A percentile compares a stretch with the other conserved stretches of the same genome.
phyloP scores from a whole-genome alignment of 2,113 vertebrate genomes.

The Halcyon malimbica region DNA sequence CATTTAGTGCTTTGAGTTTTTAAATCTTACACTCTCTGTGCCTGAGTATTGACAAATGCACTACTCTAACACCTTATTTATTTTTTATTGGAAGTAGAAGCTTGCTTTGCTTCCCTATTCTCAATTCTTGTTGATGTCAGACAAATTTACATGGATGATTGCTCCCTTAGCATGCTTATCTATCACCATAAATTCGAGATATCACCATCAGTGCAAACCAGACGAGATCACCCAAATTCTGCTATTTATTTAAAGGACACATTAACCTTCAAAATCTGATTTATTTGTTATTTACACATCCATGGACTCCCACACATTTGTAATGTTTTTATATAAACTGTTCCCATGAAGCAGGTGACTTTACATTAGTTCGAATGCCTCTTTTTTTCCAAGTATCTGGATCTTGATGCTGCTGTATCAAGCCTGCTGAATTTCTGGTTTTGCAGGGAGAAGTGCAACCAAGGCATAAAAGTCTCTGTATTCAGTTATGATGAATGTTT shows the following conservation, averaged over 20 bases:
- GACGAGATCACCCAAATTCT: background rate
- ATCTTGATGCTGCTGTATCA: background rate
- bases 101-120: background rate
- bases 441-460: background rate
- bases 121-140: conserved; percentile 29
- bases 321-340: background rate
- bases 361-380: background rate
- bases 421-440: background rate
- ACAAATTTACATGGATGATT: conserved; percentile 58
- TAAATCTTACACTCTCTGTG: background rate
- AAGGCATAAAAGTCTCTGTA: background rate
- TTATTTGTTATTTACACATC: conserved; percentile 43
- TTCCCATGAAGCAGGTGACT: background rate
- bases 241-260: conserved; percentile 7
- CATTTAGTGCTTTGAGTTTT: background rate
- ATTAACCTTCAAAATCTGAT: conserved; percentile 34
- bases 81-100: conserved; percentile 6
- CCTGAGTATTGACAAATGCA: conserved; percentile 7
- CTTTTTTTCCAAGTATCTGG: background rate
- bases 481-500: background rate
- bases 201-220: background rate
- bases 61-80: background rate
- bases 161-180: conserved; percentile 32
- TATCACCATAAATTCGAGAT: conserved; percentile 23
- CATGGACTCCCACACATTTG: background rate